These are phyloP conservation scores for Olivierus martensii DNA, from an alignment of 1,140 invertebrate genomes.

Conservation along the genomic window DNA sequence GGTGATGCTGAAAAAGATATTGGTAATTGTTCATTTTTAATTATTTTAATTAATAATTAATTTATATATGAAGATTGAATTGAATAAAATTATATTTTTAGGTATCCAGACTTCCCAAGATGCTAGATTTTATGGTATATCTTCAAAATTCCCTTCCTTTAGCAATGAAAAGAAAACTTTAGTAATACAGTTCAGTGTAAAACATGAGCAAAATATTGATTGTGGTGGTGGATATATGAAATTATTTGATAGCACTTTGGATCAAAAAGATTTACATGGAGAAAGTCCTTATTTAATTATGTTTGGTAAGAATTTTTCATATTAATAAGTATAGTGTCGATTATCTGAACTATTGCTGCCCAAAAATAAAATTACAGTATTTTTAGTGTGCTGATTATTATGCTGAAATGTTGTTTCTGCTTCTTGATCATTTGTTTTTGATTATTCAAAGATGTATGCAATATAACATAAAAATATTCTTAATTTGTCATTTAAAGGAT, in stretches of 20 bases:
- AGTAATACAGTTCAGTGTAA: constrained; percentile 84
- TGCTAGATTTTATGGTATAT: constrained; percentile 91
- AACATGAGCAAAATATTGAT: constrained; percentile 99
- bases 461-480: no score
- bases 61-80: no score
- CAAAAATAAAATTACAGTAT: no score
- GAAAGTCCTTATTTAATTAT: constrained; percentile 92
- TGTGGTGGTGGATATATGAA: constrained; percentile 98
- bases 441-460: no score
- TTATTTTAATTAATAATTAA: no score
- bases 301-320: constrained; percentile 62
- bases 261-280: constrained; percentile 86
- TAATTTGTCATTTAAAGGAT: no score
- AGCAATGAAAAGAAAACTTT: constrained; percentile 71
- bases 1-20: constrained; percentile 85
- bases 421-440: no score
- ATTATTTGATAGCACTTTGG: constrained; percentile 76
- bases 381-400: no score
- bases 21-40: constrained; percentile 46
- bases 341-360: no score
- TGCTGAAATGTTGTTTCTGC: no score
- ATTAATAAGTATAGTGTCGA: no score
- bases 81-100: no score
- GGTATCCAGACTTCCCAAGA: constrained; percentile 93
- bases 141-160: constrained; percentile 79